phyloP scores from a whole-genome alignment of 2,888 invertebrate genomes.

The Dermolepida albohirtum region DNA sequence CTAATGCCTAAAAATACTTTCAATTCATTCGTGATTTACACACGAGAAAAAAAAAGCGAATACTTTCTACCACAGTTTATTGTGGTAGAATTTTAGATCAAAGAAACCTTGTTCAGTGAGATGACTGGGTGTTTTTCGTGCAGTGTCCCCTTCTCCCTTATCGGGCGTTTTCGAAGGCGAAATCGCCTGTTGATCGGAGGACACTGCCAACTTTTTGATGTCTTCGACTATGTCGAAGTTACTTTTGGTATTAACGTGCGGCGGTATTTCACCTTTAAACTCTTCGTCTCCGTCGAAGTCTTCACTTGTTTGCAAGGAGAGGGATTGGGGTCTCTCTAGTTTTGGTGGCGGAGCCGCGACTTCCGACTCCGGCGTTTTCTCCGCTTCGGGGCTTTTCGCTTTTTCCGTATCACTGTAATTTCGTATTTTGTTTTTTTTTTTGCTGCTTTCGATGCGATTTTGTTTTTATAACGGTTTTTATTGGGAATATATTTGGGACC shows the following conservation, averaged over 20 bases:
- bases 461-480: constrained; percentile 50
- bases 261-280: constrained; percentile 30
- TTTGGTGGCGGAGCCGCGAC: constrained; percentile 52
- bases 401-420: constrained; percentile 58
- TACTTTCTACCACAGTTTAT: constrained; percentile 75
- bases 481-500: constrained; percentile 62
- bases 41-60: neutral
- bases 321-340: constrained; percentile 66
- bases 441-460: constrained; percentile 36
- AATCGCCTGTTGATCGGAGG: constrained; percentile 30
- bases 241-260: constrained; percentile 32
- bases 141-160: constrained; percentile 52
- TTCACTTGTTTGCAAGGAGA: constrained; percentile 67
- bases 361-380: constrained; percentile 22
- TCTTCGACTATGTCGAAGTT: constrained; percentile 39
- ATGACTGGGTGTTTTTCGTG: constrained; percentile 62
- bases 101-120: constrained; percentile 76
- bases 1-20: too few species aligned
- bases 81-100: constrained; percentile 83
- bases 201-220: constrained; percentile 34
- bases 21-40: neutral
- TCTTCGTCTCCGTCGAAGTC: constrained; percentile 54
- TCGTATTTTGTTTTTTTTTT: constrained; percentile 50
- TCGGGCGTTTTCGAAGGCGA: constrained; percentile 38
- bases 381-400: constrained; percentile 26